Conservation (phyloP, 2,797 vertebrate species). For the Loriculus beryllinus region DNA sequence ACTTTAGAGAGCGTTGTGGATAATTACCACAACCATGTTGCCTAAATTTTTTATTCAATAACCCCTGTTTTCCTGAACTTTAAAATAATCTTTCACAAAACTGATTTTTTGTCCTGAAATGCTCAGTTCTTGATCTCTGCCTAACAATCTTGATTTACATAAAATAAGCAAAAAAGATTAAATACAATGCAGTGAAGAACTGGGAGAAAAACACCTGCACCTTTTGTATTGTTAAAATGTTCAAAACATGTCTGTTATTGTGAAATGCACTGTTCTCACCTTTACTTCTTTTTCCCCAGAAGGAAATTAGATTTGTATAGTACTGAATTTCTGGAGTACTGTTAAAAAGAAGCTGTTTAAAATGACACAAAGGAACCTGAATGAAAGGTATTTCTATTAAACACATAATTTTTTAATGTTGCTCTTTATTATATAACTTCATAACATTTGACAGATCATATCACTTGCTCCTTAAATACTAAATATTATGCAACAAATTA, state of each 20-base stretch:
- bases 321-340: not conserved
- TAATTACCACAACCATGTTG: not conserved
- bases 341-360: not conserved
- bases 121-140: not conserved
- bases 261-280: not conserved
- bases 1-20: not conserved
- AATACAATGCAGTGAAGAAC: not conserved
- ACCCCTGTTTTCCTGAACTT: not conserved
- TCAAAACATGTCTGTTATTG: not conserved
- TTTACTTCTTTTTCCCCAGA: not conserved
- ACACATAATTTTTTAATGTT: not conserved
- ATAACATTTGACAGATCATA: not conserved
- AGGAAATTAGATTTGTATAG: not conserved
- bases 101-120: not conserved
- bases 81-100: not conserved
- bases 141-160: not conserved
- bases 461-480: not conserved
- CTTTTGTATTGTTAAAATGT: not conserved
- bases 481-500: not conserved
- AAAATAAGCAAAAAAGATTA: not conserved
- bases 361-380: not conserved
- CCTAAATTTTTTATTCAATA: not conserved
- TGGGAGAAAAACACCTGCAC: fast-evolving
- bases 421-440: not conserved
- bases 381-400: not conserved